Evolutionary conservation across 2,797 vertebrate genomes (phyloP), one percentile per base, ranked within the genome.

Genomic region (Natrix natrix): DNA sequence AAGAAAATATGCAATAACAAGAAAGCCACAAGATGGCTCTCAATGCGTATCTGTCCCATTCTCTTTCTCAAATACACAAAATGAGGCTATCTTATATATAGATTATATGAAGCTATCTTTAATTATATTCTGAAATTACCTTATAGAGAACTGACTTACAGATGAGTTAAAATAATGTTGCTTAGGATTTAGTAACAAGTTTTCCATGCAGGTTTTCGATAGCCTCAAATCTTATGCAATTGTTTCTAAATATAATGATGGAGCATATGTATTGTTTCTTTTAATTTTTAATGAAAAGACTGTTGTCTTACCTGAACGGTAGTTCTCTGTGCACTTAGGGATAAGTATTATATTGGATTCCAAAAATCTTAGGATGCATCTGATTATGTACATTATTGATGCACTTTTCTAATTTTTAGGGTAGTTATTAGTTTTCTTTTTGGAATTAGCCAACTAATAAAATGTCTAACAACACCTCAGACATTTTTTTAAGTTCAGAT

Each of bases 1-100:
- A 63, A 91, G 14, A 83, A 2, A 8, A 91, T 56, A 20, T 43
- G 66, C 95, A 95, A 66, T 89, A 95, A 96, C 89, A 74, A 95
- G 32, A 94, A 0, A 54, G 94, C 96, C 97, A 97, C 97, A 94
- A 95, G 97, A 94, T 98, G 97, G 96, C 97, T 94, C 96, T 97
- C 97, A 93, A 95, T 43, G 60, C 95, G 87, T 94, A 95, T 56
- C 20, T 94, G 92, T 97, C 54, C 60, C 7, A 74, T 13, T 20
- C 20, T 28, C 8, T 63, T 24, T 5, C n/a, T 26, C 14, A 52
- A 4, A n/a, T 43, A 86, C 8, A 54, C 5, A 92, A 37, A 52
- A 43, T 6, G 24, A 60, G 7, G n/a, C 13, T 59, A 17, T 59
- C n/a, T 88, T 57, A 88, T 20, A 37, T 16, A 88, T 59, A 89